phyloP scores from a whole-genome alignment of 1,140 invertebrate species.

The Stenopsyche tienmushanensis region DNA sequence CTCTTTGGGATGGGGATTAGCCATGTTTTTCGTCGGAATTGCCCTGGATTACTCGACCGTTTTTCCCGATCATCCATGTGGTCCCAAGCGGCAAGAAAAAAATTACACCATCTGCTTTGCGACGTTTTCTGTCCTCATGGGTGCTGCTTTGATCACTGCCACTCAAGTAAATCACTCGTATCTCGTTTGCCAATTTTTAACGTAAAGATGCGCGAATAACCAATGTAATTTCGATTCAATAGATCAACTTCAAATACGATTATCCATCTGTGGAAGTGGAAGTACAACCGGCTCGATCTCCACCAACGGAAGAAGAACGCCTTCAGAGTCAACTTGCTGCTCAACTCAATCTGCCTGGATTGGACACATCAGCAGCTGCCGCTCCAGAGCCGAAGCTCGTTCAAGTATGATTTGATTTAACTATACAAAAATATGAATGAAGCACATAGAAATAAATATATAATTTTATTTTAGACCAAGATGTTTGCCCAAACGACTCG shows the following conservation, averaged over 20 bases:
- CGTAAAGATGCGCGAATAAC: not conserved
- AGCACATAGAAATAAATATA: constrained; percentile 8
- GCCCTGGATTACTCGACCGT: constrained; percentile 95
- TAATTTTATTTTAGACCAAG: constrained; percentile 66
- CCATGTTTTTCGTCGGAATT: constrained; percentile 98
- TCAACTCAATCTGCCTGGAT: constrained; percentile 74
- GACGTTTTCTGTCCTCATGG: constrained; percentile 96
- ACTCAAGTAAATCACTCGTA: constrained; percentile 75
- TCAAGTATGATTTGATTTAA: constrained; percentile 40
- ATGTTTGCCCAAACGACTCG: constrained; percentile 91
- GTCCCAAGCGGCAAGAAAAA: constrained; percentile 83
- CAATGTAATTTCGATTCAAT: constrained; percentile 11
- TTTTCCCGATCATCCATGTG: constrained; percentile 89
- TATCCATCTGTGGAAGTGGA: constrained; percentile 47
- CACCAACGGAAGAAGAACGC: constrained; percentile 65
- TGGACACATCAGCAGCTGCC: constrained; percentile 64
- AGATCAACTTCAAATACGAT: constrained; percentile 80
- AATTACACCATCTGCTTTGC: constrained; percentile 99
- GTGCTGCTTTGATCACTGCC: constrained; percentile 88
- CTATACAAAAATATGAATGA: not conserved
- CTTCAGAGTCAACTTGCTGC: constrained; percentile 78
- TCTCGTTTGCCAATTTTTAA: not conserved
- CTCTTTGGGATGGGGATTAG: constrained; percentile 94
- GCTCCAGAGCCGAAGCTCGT: constrained; percentile 47
- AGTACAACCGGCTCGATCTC: constrained; percentile 48